Evolutionary conservation across 23 tunicate genomes (phyloP).

Genomic region (Styela clava): DNA sequence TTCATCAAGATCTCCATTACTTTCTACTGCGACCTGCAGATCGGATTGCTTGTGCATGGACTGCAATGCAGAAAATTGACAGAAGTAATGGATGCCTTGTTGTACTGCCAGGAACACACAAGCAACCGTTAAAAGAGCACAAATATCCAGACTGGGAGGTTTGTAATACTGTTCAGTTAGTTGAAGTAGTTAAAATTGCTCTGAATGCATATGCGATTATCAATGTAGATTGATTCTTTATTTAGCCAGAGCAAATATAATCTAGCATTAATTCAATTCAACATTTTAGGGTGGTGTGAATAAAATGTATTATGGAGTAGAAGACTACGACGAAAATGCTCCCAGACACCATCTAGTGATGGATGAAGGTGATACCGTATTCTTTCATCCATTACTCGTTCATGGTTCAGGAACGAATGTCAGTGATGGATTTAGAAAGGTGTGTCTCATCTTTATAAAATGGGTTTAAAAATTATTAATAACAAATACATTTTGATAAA

Average conservation of each 20-base stretch:
- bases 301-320: constrained; percentile 86
- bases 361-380: constrained; percentile 93
- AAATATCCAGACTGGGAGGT: constrained; percentile 96
- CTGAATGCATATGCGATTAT: too few relatives aligned
- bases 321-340: constrained; percentile 53
- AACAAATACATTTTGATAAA: too few relatives aligned
- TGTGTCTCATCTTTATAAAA: too few relatives aligned
- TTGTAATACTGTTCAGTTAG: too few relatives aligned
- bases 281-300: constrained; percentile 99
- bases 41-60: constrained; percentile 84
- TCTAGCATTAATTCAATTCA: too few relatives aligned
- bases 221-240: too few relatives aligned
- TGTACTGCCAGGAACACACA: constrained; percentile 83
- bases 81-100: constrained; percentile 86
- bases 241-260: too few relatives aligned
- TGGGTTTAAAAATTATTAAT: too few relatives aligned
- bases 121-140: constrained; percentile 54
- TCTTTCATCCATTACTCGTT: constrained; percentile 87
- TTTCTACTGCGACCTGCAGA: constrained; percentile 88
- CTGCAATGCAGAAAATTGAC: constrained; percentile 82
- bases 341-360: constrained; percentile 57
- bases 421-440: constrained; percentile 80
- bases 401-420: constrained; percentile 87
- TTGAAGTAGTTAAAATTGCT: too few relatives aligned
- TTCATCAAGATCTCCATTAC: constrained; percentile 94